Evolutionary conservation across 2,797 vertebrate genomes (phyloP).

Genomic region (Rhodeus uyekii): DNA sequence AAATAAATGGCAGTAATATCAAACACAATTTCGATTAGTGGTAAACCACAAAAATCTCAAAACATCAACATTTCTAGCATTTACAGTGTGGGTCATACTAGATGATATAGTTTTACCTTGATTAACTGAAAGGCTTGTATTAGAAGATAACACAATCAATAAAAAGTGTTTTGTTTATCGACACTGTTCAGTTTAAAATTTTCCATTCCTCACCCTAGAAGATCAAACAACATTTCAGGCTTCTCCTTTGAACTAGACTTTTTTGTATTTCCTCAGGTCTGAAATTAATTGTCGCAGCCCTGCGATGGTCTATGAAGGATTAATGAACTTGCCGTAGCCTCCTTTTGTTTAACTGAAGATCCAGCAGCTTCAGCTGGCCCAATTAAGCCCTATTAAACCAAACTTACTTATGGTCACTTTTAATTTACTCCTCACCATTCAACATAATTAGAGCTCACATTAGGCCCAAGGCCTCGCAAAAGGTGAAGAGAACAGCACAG

Average conservation of each 20-base stretch:
- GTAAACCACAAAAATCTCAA: neutral
- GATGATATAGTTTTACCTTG: neutral
- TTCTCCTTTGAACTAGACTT: conserved; percentile 15
- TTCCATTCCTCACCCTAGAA: conserved; percentile 32
- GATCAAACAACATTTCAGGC: conserved; percentile 19
- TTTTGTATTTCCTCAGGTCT: conserved; percentile 44
- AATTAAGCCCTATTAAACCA: conserved; percentile 66
- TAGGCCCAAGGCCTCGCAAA: conserved; percentile 57
- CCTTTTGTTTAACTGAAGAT: conserved; percentile 58
- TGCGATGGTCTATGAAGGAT: conserved; percentile 32
- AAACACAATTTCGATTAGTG: neutral
- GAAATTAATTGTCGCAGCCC: conserved; percentile 47
- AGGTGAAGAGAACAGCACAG: conserved; percentile 29
- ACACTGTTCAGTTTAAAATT: neutral
- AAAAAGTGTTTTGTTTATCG: conserved; percentile 35
- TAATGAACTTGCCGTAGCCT: conserved; percentile 18
- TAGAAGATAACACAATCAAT: conserved; percentile 1
- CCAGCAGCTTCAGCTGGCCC: conserved; percentile 59
- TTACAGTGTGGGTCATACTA: neutral
- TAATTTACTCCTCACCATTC: conserved; percentile 66
- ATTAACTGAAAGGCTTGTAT: conserved; percentile 18
- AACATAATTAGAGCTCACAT: conserved; percentile 65
- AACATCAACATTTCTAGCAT: neutral
- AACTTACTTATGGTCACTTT: conserved; percentile 68
- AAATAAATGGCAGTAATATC: neutral